These are phyloP conservation scores for Ectropis grisescens DNA, from an alignment of 1,140 invertebrate species.

Conservation along the genomic window DNA sequence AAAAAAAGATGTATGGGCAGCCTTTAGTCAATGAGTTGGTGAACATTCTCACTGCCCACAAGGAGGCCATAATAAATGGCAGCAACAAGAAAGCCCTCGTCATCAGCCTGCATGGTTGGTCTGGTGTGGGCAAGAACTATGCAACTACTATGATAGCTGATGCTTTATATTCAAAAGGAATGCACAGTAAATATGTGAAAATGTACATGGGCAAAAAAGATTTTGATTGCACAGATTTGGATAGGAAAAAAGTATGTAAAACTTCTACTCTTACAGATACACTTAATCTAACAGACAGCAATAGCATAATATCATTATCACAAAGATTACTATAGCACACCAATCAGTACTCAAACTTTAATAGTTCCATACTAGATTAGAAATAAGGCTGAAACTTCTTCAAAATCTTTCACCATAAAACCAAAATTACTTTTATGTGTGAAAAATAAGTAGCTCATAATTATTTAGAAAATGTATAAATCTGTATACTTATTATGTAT, in stretches of 20 bases:
- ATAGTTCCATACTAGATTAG: too few species aligned
- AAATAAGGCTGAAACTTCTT: too few species aligned
- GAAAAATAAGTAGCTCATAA: too few species aligned
- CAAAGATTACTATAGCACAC: too few species aligned
- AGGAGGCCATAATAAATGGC: conserved; percentile 66
- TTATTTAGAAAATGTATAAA: too few species aligned
- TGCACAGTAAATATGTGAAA: conserved; percentile 85
- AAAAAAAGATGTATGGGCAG: conserved; percentile 76
- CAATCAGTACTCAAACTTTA: too few species aligned
- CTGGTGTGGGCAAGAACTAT: conserved; percentile 91
- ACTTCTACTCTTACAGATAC: too few species aligned
- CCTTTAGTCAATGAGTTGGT: conserved; percentile 73
- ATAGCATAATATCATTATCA: too few species aligned
- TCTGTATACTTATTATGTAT: too few species aligned
- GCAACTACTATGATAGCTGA: conserved; percentile 86
- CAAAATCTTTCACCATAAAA: too few species aligned
- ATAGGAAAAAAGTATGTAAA: conserved; percentile 34
- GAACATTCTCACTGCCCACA: conserved; percentile 62
- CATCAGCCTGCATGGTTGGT: conserved; percentile 84
- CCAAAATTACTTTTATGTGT: too few species aligned
- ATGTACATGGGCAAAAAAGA: conserved; percentile 84
- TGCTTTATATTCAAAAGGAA: conserved; percentile 80
- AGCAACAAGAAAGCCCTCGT: conserved; percentile 77
- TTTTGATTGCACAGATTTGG: conserved; percentile 72
- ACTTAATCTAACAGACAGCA: too few species aligned